Conservation (phyloP, 2,888 invertebrate genomes). For the Saturnia pavonia region DNA sequence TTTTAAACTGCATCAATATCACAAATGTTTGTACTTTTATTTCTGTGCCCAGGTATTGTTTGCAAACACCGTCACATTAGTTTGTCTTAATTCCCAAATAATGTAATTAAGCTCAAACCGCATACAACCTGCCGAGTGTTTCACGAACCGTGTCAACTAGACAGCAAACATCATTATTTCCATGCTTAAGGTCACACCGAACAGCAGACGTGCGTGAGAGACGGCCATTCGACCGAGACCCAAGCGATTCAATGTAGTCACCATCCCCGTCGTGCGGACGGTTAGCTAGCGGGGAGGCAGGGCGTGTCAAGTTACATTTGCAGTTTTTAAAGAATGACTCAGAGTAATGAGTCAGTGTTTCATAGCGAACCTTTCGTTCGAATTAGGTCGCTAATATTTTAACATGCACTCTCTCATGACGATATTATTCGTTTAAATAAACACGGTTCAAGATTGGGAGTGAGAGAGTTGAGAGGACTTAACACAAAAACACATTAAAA, state of each 20-base stretch:
- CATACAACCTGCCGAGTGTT: slow-evolving; percentile 16
- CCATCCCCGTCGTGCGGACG: slow-evolving; percentile 24
- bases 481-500: not conserved
- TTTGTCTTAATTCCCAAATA: not conserved
- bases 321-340: slow-evolving; percentile 36
- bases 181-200: slow-evolving; percentile 30
- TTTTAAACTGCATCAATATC: not conserved
- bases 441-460: not conserved
- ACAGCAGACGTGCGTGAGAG: slow-evolving; percentile 57
- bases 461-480: not conserved
- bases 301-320: slow-evolving; percentile 43
- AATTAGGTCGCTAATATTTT: slow-evolving; percentile 5
- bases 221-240: slow-evolving; percentile 42
- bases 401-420: not conserved
- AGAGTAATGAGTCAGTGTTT: slow-evolving; percentile 27
- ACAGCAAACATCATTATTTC: slow-evolving; percentile 33
- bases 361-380: slow-evolving; percentile 9
- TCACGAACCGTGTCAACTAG: slow-evolving; percentile 30
- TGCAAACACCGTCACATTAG: not conserved
- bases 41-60: not conserved
- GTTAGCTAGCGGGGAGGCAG: slow-evolving; percentile 29
- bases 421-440: not conserved
- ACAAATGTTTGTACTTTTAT: not conserved
- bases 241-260: slow-evolving; percentile 35
- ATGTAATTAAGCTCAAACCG: not conserved